Percentiles rank a stretch among this genome's conserved stretches.
These are phyloP conservation scores for Drosophila histrio DNA, from an alignment of 2,888 invertebrate genomes.

Conservation along the genomic window DNA sequence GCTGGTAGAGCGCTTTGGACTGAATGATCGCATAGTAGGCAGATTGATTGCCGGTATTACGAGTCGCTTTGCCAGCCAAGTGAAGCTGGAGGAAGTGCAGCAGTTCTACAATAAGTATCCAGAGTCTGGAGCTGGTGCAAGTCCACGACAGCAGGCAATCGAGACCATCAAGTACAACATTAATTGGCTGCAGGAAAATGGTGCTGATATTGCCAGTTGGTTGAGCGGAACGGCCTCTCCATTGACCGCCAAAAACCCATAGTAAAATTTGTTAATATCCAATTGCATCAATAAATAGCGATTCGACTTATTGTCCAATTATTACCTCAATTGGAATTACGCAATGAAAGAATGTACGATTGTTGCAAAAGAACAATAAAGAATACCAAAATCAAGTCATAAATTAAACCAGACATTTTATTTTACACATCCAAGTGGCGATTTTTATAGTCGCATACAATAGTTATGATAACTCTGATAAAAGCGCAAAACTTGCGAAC, in stretches of 20 bases:
- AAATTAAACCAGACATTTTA: constrained; percentile 52
- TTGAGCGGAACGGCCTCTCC: constrained; percentile 75
- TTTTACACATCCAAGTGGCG: constrained; percentile 43
- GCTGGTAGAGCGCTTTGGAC: constrained; percentile 89
- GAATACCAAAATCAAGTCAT: constrained; percentile 40
- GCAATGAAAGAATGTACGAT: constrained; percentile 18
- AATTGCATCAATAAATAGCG: constrained; percentile 20
- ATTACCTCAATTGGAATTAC: constrained; percentile 29
- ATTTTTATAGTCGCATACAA: constrained; percentile 46
- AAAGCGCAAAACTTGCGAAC: constrained; percentile 13
- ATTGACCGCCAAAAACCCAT: constrained; percentile 39
- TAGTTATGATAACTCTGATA: constrained; percentile 23
- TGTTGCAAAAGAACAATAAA: constrained; percentile 50
- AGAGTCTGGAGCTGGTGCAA: constrained; percentile 92
- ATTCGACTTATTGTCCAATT: constrained; percentile 1
- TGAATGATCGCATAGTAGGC: constrained; percentile 92
- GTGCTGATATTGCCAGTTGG: constrained; percentile 87
- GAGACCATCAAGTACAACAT: constrained; percentile 92
- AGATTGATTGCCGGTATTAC: constrained; percentile 89
- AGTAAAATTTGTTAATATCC: constrained; percentile 41
- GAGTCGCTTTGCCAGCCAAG: constrained; percentile 87
- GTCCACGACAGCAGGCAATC: constrained; percentile 89
- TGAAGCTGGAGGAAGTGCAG: constrained; percentile 89
- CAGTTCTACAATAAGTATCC: constrained; percentile 90
- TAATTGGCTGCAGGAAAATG: constrained; percentile 89